Percentiles rank a stretch among this genome's conserved stretches.
These are phyloP conservation scores for Sebastiscus albofasciatus DNA, from an alignment of 2,797 vertebrate species.

Conservation along the genomic window DNA sequence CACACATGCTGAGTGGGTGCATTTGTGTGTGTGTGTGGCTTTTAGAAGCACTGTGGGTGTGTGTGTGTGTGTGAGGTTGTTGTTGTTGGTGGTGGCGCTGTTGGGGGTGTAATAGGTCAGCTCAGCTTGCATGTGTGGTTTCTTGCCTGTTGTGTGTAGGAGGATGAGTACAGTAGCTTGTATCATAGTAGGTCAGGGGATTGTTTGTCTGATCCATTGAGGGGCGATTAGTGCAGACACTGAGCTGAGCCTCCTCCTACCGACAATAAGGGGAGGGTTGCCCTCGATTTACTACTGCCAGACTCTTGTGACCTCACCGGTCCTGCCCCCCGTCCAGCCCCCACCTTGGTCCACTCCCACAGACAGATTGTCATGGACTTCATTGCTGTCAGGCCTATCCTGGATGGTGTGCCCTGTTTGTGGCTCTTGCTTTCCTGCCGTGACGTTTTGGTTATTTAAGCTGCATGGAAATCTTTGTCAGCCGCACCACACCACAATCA, in stretches of 20 bases:
- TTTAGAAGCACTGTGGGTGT: constrained; percentile 18
- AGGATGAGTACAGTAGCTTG: constrained; percentile 43
- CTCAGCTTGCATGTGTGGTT: constrained; percentile 27
- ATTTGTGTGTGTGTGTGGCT: constrained; percentile 32
- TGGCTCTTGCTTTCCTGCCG: constrained; percentile 17
- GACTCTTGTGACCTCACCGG: constrained; percentile 46
- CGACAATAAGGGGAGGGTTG: constrained; percentile 55
- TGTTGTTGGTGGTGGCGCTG: background rate
- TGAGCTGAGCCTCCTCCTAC: constrained; percentile 60
- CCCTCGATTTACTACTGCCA: constrained; percentile 38
- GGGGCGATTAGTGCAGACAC: constrained; percentile 71
- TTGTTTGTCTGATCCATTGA: constrained; percentile 79
- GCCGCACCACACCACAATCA: background rate
- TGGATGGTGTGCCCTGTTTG: constrained; percentile 20
- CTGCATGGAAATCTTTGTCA: constrained; percentile 8
- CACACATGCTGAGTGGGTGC: constrained; percentile 38
- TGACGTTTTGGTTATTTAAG: constrained; percentile 31
- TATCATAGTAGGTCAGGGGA: constrained; percentile 75
- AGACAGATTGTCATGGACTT: constrained; percentile 39
- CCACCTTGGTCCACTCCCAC: constrained; percentile 19
- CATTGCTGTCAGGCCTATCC: constrained; percentile 11
- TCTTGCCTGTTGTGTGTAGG: background rate
- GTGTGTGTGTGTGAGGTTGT: background rate
- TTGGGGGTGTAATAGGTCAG: constrained; percentile 39
- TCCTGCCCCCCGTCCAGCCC: constrained; percentile 9